phyloP scores from a whole-genome alignment of 2,797 vertebrate genomes.

The Etheostoma nigrum region DNA sequence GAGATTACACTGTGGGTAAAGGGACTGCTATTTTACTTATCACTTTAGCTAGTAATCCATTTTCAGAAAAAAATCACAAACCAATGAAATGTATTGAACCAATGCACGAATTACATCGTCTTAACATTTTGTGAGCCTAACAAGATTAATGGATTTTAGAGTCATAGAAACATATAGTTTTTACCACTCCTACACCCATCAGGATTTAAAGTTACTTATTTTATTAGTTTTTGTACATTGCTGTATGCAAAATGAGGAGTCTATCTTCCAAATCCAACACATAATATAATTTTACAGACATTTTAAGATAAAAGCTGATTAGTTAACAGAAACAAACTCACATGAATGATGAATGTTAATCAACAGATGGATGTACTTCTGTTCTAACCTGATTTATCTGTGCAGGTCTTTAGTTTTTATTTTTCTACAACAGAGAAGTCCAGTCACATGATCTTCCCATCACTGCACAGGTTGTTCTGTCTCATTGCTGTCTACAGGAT shows the following conservation, averaged over 20 bases:
- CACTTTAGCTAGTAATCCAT: no score
- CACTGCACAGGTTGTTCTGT: no score
- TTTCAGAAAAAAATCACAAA: neutral
- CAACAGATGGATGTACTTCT: neutral
- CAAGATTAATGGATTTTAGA: neutral
- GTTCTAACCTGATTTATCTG: neutral
- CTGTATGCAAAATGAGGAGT: neutral
- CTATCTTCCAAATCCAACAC: neutral
- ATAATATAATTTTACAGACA: no score
- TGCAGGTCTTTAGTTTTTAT: neutral
- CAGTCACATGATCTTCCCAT: no score
- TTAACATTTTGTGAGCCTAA: neutral
- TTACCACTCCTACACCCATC: neutral
- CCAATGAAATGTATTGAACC: neutral
- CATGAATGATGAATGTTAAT: neutral
- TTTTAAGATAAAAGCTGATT: no score
- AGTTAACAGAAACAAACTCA: neutral
- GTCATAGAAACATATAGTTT: no score
- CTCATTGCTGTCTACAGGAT: no score
- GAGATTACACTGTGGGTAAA: neutral
- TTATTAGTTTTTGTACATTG: no score
- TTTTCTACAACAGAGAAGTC: neutral
- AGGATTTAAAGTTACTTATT: no score
- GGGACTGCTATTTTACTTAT: no score
- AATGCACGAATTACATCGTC: neutral